Conservation (phyloP, 2,113 vertebrate species). For the Fregata magnificens region DNA sequence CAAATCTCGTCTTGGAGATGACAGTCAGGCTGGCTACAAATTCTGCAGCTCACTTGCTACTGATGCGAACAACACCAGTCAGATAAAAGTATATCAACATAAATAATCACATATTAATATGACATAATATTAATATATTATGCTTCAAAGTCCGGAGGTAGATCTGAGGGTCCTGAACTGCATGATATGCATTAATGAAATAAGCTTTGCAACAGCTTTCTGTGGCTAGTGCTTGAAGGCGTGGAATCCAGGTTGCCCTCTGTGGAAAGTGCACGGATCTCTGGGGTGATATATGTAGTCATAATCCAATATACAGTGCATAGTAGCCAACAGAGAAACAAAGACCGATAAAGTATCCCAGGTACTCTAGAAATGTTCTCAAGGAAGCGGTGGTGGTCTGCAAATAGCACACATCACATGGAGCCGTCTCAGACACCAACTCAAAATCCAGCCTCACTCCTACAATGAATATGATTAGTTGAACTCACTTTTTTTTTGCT, state of each 20-base stretch:
- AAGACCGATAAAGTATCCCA: not conserved
- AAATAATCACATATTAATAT: conserved; percentile 21
- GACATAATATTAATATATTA: not conserved
- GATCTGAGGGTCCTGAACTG: not conserved
- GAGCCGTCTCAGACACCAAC: not conserved
- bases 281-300: not conserved
- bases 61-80: not conserved
- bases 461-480: not conserved
- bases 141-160: not conserved
- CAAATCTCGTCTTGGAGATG: conserved; percentile 40
- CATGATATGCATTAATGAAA: not conserved
- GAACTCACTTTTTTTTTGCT: not conserved
- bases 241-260: not conserved
- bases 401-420: not conserved
- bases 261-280: not conserved
- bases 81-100: conserved; percentile 16
- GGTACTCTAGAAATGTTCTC: not conserved
- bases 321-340: not conserved
- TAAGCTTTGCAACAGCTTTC: not conserved
- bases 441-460: not conserved
- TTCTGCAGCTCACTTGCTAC: not conserved
- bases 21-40: conserved; percentile 18
- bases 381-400: not conserved
- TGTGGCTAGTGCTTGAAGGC: not conserved
- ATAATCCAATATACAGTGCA: not conserved